Conservation (phyloP, 1,140 invertebrate genomes). For the Papilio machaon region DNA sequence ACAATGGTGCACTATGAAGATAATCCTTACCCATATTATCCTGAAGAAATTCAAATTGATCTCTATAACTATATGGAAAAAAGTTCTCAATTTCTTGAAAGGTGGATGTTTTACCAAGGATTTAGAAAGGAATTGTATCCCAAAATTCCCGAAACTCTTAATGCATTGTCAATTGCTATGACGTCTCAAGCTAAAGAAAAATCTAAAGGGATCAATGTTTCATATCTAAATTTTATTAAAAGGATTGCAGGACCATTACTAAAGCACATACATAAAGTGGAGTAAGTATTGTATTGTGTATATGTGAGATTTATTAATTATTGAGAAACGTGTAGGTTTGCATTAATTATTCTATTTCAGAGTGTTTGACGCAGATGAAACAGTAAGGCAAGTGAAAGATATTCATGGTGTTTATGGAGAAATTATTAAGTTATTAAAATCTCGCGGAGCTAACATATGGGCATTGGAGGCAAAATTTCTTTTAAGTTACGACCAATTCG, state of each 20-base stretch:
- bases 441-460: constrained; percentile 68
- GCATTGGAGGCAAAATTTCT: constrained; percentile 67
- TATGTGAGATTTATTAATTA: neutral
- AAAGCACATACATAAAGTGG: constrained; percentile 68
- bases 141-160: constrained; percentile 71
- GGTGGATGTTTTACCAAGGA: constrained; percentile 76
- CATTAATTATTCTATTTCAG: constrained; percentile 48
- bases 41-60: constrained; percentile 52
- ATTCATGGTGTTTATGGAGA: constrained; percentile 71
- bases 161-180: constrained; percentile 63
- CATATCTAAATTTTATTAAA: constrained; percentile 70
- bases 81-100: constrained; percentile 66
- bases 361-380: constrained; percentile 57
- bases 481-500: constrained; percentile 72
- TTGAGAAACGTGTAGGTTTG: neutral
- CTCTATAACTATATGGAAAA: constrained; percentile 66
- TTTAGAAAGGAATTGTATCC: constrained; percentile 75
- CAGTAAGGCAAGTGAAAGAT: constrained; percentile 67
- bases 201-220: constrained; percentile 71
- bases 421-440: constrained; percentile 66
- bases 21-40: constrained; percentile 73
- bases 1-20: constrained; percentile 52
- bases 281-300: constrained; percentile 61
- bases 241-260: constrained; percentile 70
- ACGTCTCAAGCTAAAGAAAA: constrained; percentile 58